Evolutionary conservation across 1,140 invertebrate genomes (phyloP).

Genomic region (Druon quercuslanigerum): DNA sequence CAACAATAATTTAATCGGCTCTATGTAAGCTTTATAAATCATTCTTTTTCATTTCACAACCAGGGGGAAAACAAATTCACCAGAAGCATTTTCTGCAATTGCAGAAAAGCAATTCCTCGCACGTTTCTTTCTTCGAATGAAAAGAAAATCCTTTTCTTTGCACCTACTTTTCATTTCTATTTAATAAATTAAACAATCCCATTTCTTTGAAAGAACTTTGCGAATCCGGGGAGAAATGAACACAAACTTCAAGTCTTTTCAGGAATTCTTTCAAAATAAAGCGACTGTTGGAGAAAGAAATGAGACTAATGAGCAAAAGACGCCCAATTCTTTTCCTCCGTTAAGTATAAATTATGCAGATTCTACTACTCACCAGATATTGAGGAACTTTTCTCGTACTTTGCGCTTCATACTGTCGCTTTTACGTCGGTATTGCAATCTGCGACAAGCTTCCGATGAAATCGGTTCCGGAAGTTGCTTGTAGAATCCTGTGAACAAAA

Average conservation of each 20-base stretch:
- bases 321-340: background rate
- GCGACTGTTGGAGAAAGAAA: slow-evolving; percentile 2
- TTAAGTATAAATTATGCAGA: background rate
- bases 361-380: slow-evolving; percentile 80
- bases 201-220: no score
- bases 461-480: slow-evolving; percentile 79
- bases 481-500: slow-evolving; percentile 77
- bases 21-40: slow-evolving; percentile 21
- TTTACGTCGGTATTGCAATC: slow-evolving; percentile 80
- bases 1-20: slow-evolving; percentile 30
- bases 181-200: no score
- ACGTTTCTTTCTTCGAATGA: background rate
- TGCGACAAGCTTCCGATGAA: slow-evolving; percentile 76
- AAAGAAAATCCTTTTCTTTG: background rate
- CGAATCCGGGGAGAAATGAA: no score
- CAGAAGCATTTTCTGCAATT: background rate
- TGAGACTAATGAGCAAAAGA: background rate
- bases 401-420: slow-evolving; percentile 80
- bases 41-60: slow-evolving; percentile 3
- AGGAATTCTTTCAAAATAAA: background rate
- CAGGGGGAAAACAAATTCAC: background rate
- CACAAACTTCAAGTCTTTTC: background rate
- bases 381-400: slow-evolving; percentile 83
- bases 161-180: background rate
- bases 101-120: background rate